These are phyloP conservation scores for Eristalinus sepulchralis DNA, from an alignment of 2,888 invertebrate species.

Conservation along the genomic window DNA sequence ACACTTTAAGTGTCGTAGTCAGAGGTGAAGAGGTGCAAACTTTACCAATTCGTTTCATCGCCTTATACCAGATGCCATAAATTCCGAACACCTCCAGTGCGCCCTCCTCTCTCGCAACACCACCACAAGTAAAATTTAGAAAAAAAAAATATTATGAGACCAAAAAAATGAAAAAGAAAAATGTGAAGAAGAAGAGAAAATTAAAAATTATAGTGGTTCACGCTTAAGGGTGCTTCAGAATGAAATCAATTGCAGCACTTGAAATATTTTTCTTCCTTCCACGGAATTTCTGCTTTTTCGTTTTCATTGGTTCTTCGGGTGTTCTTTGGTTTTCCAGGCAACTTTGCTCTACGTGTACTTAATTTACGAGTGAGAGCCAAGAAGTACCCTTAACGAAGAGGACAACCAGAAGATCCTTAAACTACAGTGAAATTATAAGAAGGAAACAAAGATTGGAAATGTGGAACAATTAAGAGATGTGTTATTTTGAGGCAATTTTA, in stretches of 20 bases:
- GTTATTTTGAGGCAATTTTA: neutral
- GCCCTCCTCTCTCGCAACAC: neutral
- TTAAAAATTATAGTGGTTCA: slow-evolving; percentile 71
- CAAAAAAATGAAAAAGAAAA: neutral
- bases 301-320: slow-evolving; percentile 5
- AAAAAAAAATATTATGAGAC: slow-evolving; percentile 27
- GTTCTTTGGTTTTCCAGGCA: neutral
- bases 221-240: slow-evolving; percentile 64
- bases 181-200: slow-evolving; percentile 41
- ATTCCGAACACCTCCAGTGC: slow-evolving; percentile 36
- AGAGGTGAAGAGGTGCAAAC: slow-evolving; percentile 69
- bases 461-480: neutral
- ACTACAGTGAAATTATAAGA: slow-evolving; percentile 2
- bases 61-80: slow-evolving; percentile 56
- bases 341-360: slow-evolving; percentile 35
- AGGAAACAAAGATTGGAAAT: neutral
- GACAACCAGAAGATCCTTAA: slow-evolving; percentile 21
- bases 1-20: slow-evolving; percentile 67
- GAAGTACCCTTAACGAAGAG: slow-evolving; percentile 6
- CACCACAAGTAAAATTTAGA: slow-evolving; percentile 23
- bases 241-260: slow-evolving; percentile 69
- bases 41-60: slow-evolving; percentile 64
- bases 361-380: slow-evolving; percentile 35
- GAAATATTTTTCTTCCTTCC: slow-evolving; percentile 51
- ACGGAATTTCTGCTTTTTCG: slow-evolving; percentile 18